Conservation (phyloP, 2,113 vertebrate species). For the Leucoraja erinaceus region DNA sequence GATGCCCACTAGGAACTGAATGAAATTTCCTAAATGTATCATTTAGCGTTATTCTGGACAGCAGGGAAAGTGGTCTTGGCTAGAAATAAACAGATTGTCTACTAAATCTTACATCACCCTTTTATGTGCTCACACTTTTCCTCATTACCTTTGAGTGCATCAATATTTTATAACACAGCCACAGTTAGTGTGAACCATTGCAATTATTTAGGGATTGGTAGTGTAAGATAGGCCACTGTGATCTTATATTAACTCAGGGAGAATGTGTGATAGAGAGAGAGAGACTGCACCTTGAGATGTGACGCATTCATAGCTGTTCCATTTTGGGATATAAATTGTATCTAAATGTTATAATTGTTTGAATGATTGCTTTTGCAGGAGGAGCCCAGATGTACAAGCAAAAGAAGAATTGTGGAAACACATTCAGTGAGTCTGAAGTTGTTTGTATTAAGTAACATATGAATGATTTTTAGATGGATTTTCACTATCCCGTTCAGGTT, state of each 20-base stretch:
- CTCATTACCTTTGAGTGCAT: background rate
- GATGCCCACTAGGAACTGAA: background rate
- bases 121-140: background rate
- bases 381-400: slow-evolving; percentile 80
- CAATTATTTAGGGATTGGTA: background rate
- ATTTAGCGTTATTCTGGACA: background rate
- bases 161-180: background rate
- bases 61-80: background rate
- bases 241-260: background rate
- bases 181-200: background rate
- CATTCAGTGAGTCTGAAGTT: slow-evolving; percentile 69
- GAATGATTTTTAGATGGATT: too few relatives aligned
- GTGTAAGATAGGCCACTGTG: background rate
- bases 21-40: background rate
- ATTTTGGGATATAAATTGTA: background rate
- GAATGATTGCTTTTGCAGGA: slow-evolving; percentile 53
- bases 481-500: too few relatives aligned
- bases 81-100: background rate
- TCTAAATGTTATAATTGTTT: background rate
- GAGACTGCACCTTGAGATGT: background rate
- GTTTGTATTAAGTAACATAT: background rate
- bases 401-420: slow-evolving; percentile 84
- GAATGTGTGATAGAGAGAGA: background rate
- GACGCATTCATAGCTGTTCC: background rate
- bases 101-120: background rate